Conservation (phyloP, 2,113 vertebrate genomes). For the Lathamus discolor region DNA sequence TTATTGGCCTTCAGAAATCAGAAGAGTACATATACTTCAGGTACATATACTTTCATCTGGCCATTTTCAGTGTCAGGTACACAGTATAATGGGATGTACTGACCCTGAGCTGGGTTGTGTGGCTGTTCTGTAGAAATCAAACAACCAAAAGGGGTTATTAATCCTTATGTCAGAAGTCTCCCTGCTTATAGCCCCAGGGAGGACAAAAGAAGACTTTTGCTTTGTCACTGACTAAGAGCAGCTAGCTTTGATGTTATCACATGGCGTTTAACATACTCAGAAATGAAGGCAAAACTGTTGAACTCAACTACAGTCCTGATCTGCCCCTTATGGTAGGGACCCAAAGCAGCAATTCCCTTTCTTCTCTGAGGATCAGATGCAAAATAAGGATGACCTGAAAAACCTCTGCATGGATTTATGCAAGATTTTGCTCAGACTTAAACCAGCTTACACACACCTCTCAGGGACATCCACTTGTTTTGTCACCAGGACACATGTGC, state of each 20-base stretch:
- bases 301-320: background rate
- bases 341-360: background rate
- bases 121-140: background rate
- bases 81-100: no score
- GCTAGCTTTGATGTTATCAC: background rate
- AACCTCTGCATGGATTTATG: background rate
- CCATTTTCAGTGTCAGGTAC: background rate
- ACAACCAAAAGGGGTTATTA: fast-evolving
- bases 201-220: background rate
- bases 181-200: background rate
- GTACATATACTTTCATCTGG: background rate
- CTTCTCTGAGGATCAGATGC: background rate
- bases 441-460: fast-evolving
- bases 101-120: no score
- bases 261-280: background rate
- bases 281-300: background rate
- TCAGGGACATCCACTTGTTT: background rate
- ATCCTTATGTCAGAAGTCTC: background rate
- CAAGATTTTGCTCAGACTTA: background rate
- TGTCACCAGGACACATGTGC: fast-evolving
- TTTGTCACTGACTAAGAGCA: background rate
- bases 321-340: background rate
- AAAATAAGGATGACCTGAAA: background rate
- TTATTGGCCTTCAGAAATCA: background rate
- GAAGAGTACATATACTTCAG: background rate